phyloP scores from a whole-genome alignment of 2,888 invertebrate species.

The Troides aeacus region DNA sequence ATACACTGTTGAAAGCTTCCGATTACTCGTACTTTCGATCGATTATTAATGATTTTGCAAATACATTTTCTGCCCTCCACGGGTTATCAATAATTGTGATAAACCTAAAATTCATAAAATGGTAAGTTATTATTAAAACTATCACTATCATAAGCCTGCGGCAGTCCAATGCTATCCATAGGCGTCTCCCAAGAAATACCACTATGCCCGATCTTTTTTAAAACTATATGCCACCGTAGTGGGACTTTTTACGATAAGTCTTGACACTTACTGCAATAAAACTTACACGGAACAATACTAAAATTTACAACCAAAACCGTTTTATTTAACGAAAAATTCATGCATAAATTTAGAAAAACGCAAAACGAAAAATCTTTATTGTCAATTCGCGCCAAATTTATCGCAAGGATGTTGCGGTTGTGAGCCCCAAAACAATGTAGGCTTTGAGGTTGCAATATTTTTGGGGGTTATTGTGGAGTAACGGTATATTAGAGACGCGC shows the following conservation, averaged over 20 bases:
- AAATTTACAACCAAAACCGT: conserved; percentile 4
- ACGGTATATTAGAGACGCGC: conserved; percentile 22
- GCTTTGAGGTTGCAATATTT: conserved; percentile 70
- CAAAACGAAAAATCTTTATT: conserved; percentile 21
- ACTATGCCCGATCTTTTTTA: no score
- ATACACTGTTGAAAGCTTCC: no score
- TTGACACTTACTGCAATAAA: background rate
- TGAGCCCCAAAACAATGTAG: conserved; percentile 46
- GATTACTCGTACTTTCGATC: no score
- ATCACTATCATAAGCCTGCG: no score
- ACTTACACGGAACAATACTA: background rate
- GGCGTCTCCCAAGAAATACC: no score
- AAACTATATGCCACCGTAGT: background rate
- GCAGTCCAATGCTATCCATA: no score
- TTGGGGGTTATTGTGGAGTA: conserved; percentile 43
- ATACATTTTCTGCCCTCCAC: no score
- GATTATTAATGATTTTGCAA: no score
- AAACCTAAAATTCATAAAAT: no score
- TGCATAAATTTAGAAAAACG: conserved; percentile 16
- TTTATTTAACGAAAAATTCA: background rate
- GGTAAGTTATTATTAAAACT: no score
- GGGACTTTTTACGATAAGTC: background rate
- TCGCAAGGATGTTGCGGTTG: conserved; percentile 17
- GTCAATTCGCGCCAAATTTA: conserved; percentile 20
- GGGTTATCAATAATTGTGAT: no score